Conservation (phyloP, 2,888 invertebrate genomes). For the Hofmannophila pseudospretella region DNA sequence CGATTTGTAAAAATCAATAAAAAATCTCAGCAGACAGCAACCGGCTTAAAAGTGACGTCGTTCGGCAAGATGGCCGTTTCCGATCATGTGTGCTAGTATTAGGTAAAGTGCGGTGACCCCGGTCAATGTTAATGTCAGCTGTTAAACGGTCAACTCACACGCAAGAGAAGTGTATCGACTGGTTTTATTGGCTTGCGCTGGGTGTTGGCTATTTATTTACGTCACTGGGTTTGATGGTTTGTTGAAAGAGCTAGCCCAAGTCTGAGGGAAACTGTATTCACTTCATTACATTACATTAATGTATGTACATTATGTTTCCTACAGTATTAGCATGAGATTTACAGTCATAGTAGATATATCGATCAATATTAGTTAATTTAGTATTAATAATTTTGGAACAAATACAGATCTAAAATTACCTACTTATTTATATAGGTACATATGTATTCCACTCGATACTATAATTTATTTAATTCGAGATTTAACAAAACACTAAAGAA, state of each 20-base stretch:
- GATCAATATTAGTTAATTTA: too few relatives aligned
- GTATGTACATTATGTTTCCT: too few relatives aligned
- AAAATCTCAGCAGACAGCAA: slow-evolving; percentile 28
- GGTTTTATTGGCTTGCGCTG: slow-evolving; percentile 12
- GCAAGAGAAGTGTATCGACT: slow-evolving; percentile 28
- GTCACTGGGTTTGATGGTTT: slow-evolving; percentile 11
- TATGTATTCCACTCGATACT: too few relatives aligned
- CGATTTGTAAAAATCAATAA: background rate
- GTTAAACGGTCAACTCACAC: slow-evolving; percentile 27
- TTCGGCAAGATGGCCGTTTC: slow-evolving; percentile 39
- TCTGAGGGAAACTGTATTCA: background rate
- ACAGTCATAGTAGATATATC: too few relatives aligned
- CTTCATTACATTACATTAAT: too few relatives aligned
- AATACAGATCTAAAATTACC: too few relatives aligned
- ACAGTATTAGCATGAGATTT: too few relatives aligned
- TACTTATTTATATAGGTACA: too few relatives aligned
- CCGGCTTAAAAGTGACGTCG: slow-evolving; percentile 42
- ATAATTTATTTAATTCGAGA: too few relatives aligned
- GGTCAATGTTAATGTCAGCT: slow-evolving; percentile 62
- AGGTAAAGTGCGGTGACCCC: slow-evolving; percentile 58
- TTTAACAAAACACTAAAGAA: too few relatives aligned
- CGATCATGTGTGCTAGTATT: slow-evolving; percentile 43
- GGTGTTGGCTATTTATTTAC: slow-evolving; percentile 11
- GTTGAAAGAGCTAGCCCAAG: slow-evolving; percentile 9
- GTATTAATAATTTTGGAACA: too few relatives aligned